These are phyloP conservation scores for Phylloscopus trochilus DNA, from an alignment of 2,113 vertebrate genomes.

Conservation along the genomic window DNA sequence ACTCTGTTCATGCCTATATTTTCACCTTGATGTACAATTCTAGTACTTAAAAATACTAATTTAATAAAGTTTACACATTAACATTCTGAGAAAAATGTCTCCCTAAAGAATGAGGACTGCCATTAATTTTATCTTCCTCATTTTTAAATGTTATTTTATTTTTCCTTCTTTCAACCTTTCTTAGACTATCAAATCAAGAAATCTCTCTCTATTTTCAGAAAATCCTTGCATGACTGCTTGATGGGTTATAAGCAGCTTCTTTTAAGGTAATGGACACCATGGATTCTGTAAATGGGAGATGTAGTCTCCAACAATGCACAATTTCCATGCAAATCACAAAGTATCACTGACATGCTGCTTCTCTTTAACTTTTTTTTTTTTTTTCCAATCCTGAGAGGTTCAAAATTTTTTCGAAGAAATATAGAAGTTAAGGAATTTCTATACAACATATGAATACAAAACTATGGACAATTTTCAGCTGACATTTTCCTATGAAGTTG, in stretches of 20 bases:
- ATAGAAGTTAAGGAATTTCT: neutral
- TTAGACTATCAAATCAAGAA: neutral
- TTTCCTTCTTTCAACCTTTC: neutral
- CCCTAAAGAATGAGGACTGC: neutral
- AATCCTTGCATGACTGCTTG: neutral
- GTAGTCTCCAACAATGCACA: neutral
- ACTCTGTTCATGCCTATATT: neutral
- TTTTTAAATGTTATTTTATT: neutral
- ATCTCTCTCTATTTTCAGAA: neutral
- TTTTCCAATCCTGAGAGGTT: neutral
- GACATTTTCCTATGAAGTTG: neutral
- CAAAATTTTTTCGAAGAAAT: neutral
- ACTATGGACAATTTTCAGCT: neutral
- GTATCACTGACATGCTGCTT: neutral
- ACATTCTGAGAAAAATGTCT: neutral
- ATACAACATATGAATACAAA: neutral
- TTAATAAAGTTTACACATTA: neutral
- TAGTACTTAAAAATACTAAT: neutral
- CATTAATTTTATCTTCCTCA: neutral
- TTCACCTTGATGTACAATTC: conserved; percentile 11
- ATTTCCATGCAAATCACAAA: neutral
- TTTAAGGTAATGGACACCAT: neutral
- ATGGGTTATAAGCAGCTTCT: neutral
- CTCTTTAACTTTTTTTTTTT: neutral
- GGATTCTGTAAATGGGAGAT: neutral